Percentiles rank a stretch among this genome's conserved stretches.
phyloP scores from a whole-genome alignment of 2,113 vertebrate genomes.

The Phylloscopus trochilus region DNA sequence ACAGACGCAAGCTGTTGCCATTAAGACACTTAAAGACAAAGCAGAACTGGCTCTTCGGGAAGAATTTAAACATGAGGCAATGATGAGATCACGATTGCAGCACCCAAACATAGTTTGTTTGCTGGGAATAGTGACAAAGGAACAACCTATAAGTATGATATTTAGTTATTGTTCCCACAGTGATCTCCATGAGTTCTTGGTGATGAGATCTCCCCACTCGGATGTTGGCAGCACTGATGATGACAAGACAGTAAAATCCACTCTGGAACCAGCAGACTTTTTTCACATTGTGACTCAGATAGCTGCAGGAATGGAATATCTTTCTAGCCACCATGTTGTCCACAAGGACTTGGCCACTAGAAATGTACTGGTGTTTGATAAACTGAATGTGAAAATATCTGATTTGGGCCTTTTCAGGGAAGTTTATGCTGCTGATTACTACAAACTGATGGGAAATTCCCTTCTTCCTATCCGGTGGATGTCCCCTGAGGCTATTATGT shows the following conservation, averaged over 20 bases:
- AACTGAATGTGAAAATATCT: slow-evolving; percentile 89
- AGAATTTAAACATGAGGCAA: slow-evolving; percentile 92
- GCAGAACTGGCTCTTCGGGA: slow-evolving; percentile 86
- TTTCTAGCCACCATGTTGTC: slow-evolving; percentile 89
- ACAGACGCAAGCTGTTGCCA: slow-evolving; percentile 89
- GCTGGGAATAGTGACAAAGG: slow-evolving; percentile 89
- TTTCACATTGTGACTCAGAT: slow-evolving; percentile 91
- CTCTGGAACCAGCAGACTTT: slow-evolving; percentile 91
- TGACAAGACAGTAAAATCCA: slow-evolving; percentile 89
- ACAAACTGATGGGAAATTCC: slow-evolving; percentile 84
- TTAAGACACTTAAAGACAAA: slow-evolving; percentile 95
- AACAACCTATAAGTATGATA: slow-evolving; percentile 93
- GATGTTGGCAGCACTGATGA: slow-evolving; percentile 94
- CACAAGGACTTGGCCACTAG: slow-evolving; percentile 96
- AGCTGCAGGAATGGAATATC: slow-evolving; percentile 95
- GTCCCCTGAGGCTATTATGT: slow-evolving; percentile 93
- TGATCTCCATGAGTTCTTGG: slow-evolving; percentile 93
- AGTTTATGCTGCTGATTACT: slow-evolving; percentile 96
- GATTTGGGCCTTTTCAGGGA: slow-evolving; percentile 93
- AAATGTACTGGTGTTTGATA: slow-evolving; percentile 93
- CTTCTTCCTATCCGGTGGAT: slow-evolving; percentile 96
- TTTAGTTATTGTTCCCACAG: slow-evolving; percentile 90
- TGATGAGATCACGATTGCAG: slow-evolving; percentile 85
- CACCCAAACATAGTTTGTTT: slow-evolving; percentile 91
- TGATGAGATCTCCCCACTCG: slow-evolving; percentile 92